These are phyloP conservation scores for Spongilla lacustris DNA, from an alignment of 37 sponge, comb jelly and placozoan genomes.

Conservation along the genomic window DNA sequence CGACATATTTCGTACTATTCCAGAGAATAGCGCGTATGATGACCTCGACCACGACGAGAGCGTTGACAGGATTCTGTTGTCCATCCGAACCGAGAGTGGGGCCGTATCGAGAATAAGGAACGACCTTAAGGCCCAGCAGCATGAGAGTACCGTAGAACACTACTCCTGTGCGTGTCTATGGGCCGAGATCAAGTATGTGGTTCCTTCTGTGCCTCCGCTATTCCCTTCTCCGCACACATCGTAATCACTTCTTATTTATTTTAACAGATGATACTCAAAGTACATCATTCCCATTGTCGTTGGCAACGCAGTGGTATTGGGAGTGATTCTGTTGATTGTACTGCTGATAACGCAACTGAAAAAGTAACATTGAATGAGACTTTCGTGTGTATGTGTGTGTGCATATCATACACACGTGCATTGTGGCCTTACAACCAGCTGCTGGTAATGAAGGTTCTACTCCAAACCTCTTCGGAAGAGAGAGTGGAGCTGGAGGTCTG, in stretches of 20 bases:
- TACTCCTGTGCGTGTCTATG: conserved; percentile 67
- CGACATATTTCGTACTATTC: not conserved
- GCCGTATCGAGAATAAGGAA: not conserved
- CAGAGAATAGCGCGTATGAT: not conserved
- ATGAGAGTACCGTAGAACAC: not conserved
- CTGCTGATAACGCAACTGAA: conserved; percentile 26
- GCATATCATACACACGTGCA: not conserved
- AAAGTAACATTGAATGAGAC: not conserved
- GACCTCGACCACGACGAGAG: not conserved
- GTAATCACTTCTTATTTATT: not conserved
- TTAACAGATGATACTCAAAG: conserved; percentile 69
- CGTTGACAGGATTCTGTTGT: not conserved
- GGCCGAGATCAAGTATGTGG: conserved; percentile 69
- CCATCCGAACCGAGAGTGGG: not conserved
- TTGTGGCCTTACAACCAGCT: not conserved
- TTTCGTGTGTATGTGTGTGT: conserved; percentile 5
- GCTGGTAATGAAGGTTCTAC: not conserved
- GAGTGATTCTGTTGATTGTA: conserved; percentile 58
- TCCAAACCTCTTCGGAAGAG: not conserved
- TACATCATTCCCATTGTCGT: conserved; percentile 69
- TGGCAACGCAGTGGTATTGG: conserved; percentile 51
- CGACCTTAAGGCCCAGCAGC: not conserved
- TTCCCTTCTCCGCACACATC: not conserved
- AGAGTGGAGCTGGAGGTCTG: not conserved
- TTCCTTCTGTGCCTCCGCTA: too few species aligned